Evolutionary conservation across 1,140 invertebrate genomes (phyloP).

Genomic region (Bombus huntii): DNA sequence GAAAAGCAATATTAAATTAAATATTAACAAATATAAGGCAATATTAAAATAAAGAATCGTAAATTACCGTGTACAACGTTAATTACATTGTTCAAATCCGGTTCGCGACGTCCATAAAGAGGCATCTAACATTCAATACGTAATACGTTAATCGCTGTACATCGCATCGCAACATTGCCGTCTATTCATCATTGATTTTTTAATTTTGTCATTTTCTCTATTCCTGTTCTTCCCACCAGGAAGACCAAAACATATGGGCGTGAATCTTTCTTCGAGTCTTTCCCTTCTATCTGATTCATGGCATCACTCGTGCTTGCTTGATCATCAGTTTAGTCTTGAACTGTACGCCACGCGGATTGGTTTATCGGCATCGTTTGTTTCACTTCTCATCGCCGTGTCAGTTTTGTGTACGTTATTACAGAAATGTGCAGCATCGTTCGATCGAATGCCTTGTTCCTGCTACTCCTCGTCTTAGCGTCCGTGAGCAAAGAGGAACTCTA

Average conservation of each 20-base stretch:
- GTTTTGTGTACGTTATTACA: no score
- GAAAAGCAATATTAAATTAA: not conserved
- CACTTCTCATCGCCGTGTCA: no score
- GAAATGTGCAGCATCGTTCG: not conserved
- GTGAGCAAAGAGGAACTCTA: not conserved
- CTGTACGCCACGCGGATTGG: constrained; percentile 29
- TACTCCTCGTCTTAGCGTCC: not conserved
- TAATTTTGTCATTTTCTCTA: not conserved
- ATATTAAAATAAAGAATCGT: no score
- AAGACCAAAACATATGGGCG: not conserved
- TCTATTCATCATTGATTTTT: not conserved
- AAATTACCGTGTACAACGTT: not conserved
- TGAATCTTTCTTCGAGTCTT: constrained; percentile 34
- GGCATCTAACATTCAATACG: not conserved
- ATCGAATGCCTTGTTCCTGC: not conserved
- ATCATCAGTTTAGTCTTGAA: constrained; percentile 36
- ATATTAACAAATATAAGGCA: no score
- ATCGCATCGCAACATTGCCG: not conserved
- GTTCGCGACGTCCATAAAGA: not conserved
- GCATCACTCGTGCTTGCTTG: not conserved
- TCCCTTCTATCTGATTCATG: constrained; percentile 32
- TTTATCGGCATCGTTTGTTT: constrained; percentile 14
- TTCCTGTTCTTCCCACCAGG: not conserved
- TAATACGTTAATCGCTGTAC: not conserved
- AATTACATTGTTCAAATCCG: constrained; percentile 9